Conservation (phyloP, 2,113 vertebrate species). For the Microcebus tavaratra region DNA sequence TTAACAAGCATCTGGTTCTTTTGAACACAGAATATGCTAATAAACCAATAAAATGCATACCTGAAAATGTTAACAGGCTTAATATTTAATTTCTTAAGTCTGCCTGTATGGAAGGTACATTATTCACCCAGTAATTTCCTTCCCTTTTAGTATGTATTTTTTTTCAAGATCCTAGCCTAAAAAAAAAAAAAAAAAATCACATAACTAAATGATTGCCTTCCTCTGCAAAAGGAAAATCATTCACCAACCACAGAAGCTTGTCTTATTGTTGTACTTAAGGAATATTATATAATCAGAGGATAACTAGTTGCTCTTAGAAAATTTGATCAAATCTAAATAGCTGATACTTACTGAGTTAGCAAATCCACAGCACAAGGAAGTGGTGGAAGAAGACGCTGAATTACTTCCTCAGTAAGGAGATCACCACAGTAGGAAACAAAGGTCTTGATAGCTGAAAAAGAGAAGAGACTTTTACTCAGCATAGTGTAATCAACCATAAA, state of each 20-base stretch:
- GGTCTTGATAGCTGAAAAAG: conserved; percentile 90
- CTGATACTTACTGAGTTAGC: conserved; percentile 90
- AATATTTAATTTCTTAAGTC: conserved; percentile 62
- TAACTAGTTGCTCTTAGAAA: neutral
- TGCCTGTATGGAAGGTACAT: conserved; percentile 44
- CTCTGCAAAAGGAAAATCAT: conserved; percentile 46
- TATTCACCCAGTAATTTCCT: conserved; percentile 48
- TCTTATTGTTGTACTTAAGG: conserved; percentile 46
- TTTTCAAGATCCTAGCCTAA: conserved; percentile 57
- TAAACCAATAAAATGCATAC: conserved; percentile 50
- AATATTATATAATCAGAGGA: neutral
- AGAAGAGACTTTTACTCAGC: conserved; percentile 66
- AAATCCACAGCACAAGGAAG: conserved; percentile 91
- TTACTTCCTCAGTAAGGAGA: conserved; percentile 91
- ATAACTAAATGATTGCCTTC: conserved; percentile 49
- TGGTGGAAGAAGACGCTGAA: conserved; percentile 89
- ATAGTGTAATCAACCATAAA: conserved; percentile 32
- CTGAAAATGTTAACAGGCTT: conserved; percentile 68
- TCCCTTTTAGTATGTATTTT: conserved; percentile 61
- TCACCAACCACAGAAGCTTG: neutral
- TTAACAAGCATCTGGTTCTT: conserved; percentile 52
- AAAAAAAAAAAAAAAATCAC: conserved; percentile 20
- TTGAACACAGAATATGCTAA: conserved; percentile 35
- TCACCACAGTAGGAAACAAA: conserved; percentile 91
- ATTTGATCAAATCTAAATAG: conserved; percentile 34